Evolutionary conservation across 2,113 vertebrate genomes (phyloP), one percentile per base, ranked within the genome.

Genomic region (Triplophysa rosa): DNA sequence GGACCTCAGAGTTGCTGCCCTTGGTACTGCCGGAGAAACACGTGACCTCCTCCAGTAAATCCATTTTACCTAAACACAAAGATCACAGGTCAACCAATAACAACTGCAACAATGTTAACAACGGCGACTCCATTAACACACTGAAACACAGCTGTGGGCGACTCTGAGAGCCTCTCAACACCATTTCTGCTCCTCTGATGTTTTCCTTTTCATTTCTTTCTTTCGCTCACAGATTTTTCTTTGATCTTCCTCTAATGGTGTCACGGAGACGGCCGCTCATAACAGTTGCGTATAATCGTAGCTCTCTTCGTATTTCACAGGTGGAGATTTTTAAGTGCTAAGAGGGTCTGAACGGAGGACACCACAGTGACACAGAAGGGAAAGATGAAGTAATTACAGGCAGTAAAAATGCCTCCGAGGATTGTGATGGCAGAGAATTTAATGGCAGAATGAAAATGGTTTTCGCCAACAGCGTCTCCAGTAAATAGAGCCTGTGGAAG

Each of bases 1-100:
- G 97, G 72, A 96, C 95, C 91, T 99, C 98, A 0, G 97, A 98
- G 89, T 95, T 96, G 86, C 95, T 97, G 85, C 96, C 96, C 92
- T 95, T 98, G 91, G 95, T 97, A 83, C 96, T 98, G 80, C 94
- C 96, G 45, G 96, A 92, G 88, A 97, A 97, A 91, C 95, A 97
- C 7, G 95, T 96, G 66, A 96, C 93, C 81, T 98, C 97, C 82
- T 97, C 97, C 1, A 91, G 86, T 84, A 95, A 92, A 86, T 98
- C 96, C 52, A 93, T 94, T 92, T 97, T 96, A 87, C 94, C 97
- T 98, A 73, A 64, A 65, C 49, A 67, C 68, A 81, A 66, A 80
- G n/a, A 29, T 70, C 47, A 77, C n/a, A 56, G 40, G 42, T 54
- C 24, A 79, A 74, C 54, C 58, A 58, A 23, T 61, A 16, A 69